phyloP scores from a whole-genome alignment of 2,113 vertebrate genomes.

The Dromaius novaehollandiae region DNA sequence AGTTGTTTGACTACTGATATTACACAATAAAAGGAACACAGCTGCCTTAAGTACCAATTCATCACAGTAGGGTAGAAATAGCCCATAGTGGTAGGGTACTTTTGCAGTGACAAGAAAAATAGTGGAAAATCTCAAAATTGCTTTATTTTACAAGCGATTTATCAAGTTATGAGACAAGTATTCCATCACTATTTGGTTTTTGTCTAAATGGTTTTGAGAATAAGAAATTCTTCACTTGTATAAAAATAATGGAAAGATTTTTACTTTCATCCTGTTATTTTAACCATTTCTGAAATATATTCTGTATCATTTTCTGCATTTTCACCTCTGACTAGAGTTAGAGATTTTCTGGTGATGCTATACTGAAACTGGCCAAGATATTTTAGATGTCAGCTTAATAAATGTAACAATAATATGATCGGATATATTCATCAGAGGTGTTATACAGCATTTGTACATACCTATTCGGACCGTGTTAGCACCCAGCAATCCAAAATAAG shows the following conservation, averaged over 20 bases:
- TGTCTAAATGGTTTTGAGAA: background rate
- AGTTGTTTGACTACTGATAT: background rate
- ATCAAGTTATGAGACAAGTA: background rate
- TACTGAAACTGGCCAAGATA: background rate
- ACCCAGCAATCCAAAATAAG: background rate
- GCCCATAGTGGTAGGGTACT: background rate
- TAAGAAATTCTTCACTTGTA: background rate
- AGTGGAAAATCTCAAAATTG: background rate
- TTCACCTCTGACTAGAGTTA: background rate
- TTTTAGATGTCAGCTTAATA: slow-evolving; percentile 40
- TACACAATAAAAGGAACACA: background rate
- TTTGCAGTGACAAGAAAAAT: background rate
- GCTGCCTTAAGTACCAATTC: background rate
- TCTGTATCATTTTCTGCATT: background rate
- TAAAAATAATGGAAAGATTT: background rate
- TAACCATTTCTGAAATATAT: background rate
- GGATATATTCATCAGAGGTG: background rate
- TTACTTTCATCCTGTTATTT: background rate
- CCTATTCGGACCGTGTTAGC: background rate
- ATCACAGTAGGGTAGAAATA: slow-evolving; percentile 2
- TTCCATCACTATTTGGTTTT: background rate
- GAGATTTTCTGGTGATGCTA: background rate
- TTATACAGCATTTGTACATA: background rate
- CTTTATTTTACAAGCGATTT: background rate
- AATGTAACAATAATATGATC: background rate